A percentile compares a stretch with the other conserved stretches of the same genome.
Conservation (phyloP, 2,888 invertebrate species). For the Ptychoptera albimana region DNA sequence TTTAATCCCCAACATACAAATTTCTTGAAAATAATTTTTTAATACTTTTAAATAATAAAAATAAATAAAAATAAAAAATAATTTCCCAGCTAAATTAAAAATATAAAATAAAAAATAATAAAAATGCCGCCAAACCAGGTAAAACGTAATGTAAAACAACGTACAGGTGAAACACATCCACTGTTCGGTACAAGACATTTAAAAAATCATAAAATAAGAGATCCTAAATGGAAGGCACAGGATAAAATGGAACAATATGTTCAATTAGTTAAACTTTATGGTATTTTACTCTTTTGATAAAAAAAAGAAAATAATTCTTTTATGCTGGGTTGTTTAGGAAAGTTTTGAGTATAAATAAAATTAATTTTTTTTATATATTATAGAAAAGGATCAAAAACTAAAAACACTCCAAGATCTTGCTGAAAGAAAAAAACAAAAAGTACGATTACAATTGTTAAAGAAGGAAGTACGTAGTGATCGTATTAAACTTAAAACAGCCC, state of each 20-base stretch:
- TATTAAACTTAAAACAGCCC: slow-evolving; percentile 19
- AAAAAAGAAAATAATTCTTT: slow-evolving; percentile 13
- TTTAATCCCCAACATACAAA: no score
- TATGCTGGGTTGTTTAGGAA: slow-evolving; percentile 23
- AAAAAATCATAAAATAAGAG: slow-evolving; percentile 23
- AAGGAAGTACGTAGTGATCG: slow-evolving; percentile 23
- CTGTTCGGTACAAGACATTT: slow-evolving; percentile 23
- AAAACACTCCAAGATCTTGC: slow-evolving; percentile 1
- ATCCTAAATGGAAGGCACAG: slow-evolving; percentile 23
- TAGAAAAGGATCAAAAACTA: slow-evolving; percentile 9
- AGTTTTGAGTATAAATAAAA: background rate
- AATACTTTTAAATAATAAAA: no score
- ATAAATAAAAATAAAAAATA: no score
- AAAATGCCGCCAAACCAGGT: no score
- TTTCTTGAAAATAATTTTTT: no score
- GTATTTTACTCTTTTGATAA: background rate
- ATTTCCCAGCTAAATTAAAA: no score
- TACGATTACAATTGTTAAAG: slow-evolving; percentile 12
- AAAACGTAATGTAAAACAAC: slow-evolving; percentile 2
- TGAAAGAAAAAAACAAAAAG: slow-evolving; percentile 2
- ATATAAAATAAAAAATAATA: no score
- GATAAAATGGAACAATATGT: slow-evolving; percentile 20
- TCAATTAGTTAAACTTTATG: background rate
- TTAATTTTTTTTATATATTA: background rate
- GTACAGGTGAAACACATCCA: slow-evolving; percentile 18